These are phyloP conservation scores for Amorpha juglandis DNA, from an alignment of 2,888 invertebrate species.

Conservation along the genomic window DNA sequence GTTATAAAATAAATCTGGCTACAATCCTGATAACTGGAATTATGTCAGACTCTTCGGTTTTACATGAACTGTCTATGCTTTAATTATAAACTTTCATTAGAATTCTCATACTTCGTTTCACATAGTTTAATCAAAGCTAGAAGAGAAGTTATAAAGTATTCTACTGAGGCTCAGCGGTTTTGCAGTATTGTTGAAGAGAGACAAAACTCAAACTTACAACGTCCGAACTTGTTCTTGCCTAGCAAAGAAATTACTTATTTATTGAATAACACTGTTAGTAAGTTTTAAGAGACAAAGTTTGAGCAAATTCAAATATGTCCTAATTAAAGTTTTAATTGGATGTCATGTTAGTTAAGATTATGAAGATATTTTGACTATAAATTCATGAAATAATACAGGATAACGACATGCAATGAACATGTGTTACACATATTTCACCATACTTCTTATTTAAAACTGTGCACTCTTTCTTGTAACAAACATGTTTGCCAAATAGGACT, in stretches of 20 bases:
- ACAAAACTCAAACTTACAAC: constrained; percentile 39
- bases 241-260: constrained; percentile 36
- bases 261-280: constrained; percentile 29
- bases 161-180: constrained; percentile 38
- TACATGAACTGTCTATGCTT: constrained; percentile 8
- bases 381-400: too few relatives aligned
- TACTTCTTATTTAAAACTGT: too few relatives aligned
- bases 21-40: not conserved
- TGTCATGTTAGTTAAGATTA: too few relatives aligned
- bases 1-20: not conserved
- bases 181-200: constrained; percentile 31
- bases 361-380: too few relatives aligned
- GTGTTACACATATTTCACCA: too few relatives aligned
- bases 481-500: constrained; percentile 42
- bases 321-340: too few relatives aligned
- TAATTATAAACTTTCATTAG: constrained; percentile 20
- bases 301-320: constrained; percentile 7
- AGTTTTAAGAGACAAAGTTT: constrained; percentile 12
- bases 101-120: constrained; percentile 19
- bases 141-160: constrained; percentile 35
- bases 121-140: constrained; percentile 20
- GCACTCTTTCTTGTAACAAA: constrained; percentile 13
- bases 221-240: constrained; percentile 37
- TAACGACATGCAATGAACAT: too few relatives aligned
- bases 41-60: not conserved